phyloP scores from a whole-genome alignment of 1,140 invertebrate genomes.

The Drosophila watanabei region DNA sequence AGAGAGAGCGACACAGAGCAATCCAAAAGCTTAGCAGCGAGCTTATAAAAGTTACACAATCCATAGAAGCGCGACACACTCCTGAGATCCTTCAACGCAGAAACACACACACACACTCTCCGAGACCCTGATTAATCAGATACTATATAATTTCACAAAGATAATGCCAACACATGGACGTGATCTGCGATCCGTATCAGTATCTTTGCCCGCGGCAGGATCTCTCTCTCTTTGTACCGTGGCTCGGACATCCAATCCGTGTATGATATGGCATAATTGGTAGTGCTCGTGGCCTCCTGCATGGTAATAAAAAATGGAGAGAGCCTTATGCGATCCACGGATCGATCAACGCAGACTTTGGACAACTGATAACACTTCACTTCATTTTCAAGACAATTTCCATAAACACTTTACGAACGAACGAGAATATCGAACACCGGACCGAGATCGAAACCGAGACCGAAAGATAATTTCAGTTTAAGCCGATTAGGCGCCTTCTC shows the following conservation, averaged over 20 bases:
- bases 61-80: constrained; percentile 26
- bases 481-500: constrained; percentile 59
- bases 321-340: background rate
- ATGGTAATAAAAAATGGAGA: constrained; percentile 13
- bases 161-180: constrained; percentile 43
- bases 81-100: constrained; percentile 25
- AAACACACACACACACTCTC: background rate
- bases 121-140: background rate
- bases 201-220: constrained; percentile 6
- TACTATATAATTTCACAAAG: background rate
- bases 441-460: constrained; percentile 21
- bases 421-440: constrained; percentile 5
- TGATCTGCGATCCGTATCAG: constrained; percentile 29
- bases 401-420: constrained; percentile 21
- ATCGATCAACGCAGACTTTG: constrained; percentile 17
- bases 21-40: constrained; percentile 39
- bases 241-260: constrained; percentile 73
- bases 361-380: constrained; percentile 30
- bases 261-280: constrained; percentile 63
- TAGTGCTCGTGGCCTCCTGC: constrained; percentile 69
- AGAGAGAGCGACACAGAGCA: constrained; percentile 10
- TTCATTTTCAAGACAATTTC: constrained; percentile 18
- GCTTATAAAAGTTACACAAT: constrained; percentile 60
- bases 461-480: constrained; percentile 41
- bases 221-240: constrained; percentile 48